Evolutionary conservation across 2,113 vertebrate species (phyloP), one percentile per base, ranked within the genome.

Genomic region (Callospermophilus lateralis): DNA sequence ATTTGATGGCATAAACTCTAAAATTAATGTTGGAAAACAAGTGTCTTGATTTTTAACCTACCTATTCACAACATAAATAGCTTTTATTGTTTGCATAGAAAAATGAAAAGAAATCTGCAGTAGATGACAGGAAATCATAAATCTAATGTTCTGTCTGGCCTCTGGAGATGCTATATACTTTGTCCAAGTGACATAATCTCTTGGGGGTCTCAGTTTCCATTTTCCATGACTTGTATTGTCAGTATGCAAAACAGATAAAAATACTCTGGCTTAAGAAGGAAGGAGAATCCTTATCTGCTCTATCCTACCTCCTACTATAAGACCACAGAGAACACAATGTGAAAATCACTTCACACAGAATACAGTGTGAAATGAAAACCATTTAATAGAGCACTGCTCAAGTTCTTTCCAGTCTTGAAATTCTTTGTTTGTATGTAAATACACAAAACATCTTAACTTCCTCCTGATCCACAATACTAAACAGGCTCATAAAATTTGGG

Each of bases 21-120:
- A 94, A 45, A 96, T 58, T 76, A 51, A 42, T 76, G 7, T 86
- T 83, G 76, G 55, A 85, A 96, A 97, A 95, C 95, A 93, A 96
- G 22, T 95, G 89, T 85, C 70, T 67, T 37, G 32, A 93, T 81
- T 83, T 83, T 95, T 93, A 91, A 92, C 16, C 17, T 77, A 84
- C 20, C 74, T 89, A 63, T 39, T 28, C 8, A 26, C 48, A 67
- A 93, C 83, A 28, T 70, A 89, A 84, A 77, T 76, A 70, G 45
- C 1, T 81, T 87, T 65, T 37, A 51, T 24, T 8, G 53, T 15
- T 91, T 89, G 5, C 51, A 80, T 6, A 88, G 63, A 89, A 74
- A 89, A 87, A 55, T 79, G 13, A 42, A 55, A 80, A 78, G 22
- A 84, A 39, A 93, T 45, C 9, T 76, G 6, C 20, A 84, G 37